phyloP scores from a whole-genome alignment of 2,888 invertebrate species.

The Drosophila hamatofila region DNA sequence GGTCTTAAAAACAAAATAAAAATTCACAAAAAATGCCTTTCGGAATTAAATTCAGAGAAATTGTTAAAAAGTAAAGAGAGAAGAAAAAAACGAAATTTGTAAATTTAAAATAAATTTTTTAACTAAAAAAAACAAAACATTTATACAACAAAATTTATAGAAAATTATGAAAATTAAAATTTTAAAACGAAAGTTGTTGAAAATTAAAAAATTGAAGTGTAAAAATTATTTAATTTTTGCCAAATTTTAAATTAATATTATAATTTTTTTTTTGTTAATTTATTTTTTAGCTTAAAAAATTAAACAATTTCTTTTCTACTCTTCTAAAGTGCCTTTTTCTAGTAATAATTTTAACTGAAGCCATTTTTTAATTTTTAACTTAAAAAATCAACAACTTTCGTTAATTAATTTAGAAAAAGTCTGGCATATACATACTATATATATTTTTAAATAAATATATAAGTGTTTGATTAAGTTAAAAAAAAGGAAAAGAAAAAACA shows the following conservation, averaged over 20 bases:
- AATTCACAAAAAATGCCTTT: slow-evolving; percentile 84
- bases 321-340: slow-evolving; percentile 78
- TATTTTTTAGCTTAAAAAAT: neutral
- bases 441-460: slow-evolving; percentile 59
- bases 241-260: neutral
- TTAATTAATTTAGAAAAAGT: slow-evolving; percentile 59
- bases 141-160: slow-evolving; percentile 62
- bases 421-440: slow-evolving; percentile 45
- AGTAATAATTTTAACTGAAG: slow-evolving; percentile 53
- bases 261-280: neutral
- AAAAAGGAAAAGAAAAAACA: slow-evolving; percentile 35
- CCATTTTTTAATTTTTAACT: slow-evolving; percentile 13
- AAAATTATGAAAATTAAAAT: slow-evolving; percentile 57
- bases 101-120: slow-evolving; percentile 59
- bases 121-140: slow-evolving; percentile 34
- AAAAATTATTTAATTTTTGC: slow-evolving; percentile 9
- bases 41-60: slow-evolving; percentile 84
- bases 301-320: slow-evolving; percentile 16
- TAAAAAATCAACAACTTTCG: slow-evolving; percentile 59
- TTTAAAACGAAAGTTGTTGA: slow-evolving; percentile 68
- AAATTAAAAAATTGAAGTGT: slow-evolving; percentile 10
- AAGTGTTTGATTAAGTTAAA: slow-evolving; percentile 52
- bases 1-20: slow-evolving; percentile 54
- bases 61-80: slow-evolving; percentile 57
- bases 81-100: slow-evolving; percentile 42